Base-by-base conservation (phyloP, 2,888 invertebrate species). In the Camptogramma bilineatum region DNA sequence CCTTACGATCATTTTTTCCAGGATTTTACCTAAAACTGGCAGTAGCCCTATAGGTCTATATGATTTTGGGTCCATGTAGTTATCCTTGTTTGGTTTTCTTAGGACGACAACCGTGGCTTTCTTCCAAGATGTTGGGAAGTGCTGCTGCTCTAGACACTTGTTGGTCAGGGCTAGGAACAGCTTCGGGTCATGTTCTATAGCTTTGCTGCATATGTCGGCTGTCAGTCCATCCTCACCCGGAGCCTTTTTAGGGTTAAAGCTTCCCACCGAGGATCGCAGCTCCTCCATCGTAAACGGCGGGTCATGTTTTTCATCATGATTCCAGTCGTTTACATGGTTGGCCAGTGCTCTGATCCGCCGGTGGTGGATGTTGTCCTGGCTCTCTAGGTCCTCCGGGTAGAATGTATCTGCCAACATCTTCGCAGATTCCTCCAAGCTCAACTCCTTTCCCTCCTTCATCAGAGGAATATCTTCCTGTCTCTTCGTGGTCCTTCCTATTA, bases 221-320 rank as follows among this genome's bases (percentile, higher is more conserved):
- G 54, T 54, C 1, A 54, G 28, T 1, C 54, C 54, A 8, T 54
- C 54, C 13, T 8, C 3, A 18, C 54, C 53, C 13, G 73, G 73
- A 66, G 70, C 70, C 51, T 68, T 72, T 46, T 68, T 72, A 9
- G 66, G 66, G 39, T 68, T 69, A n/a, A 69, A 68, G 4, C 50
- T 34, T 0, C 13, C 13, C 13, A 53, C 16, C 9, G 56, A n/a
- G n/a, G n/a, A n/a, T n/a, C 56, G 4, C n/a, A 69, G 59, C 17
- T 72, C 69, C 0, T 21, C 0, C 4, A 19, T n/a, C 0, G 70
- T 70, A 28, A 70, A 72, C 9, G 59, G 64, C 2, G 72, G 70
- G 34, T 72, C 72, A 46, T 53, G 48, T 13, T n/a, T 7, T 2
- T 18, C 2, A 16, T 52, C 50, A 46, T 47, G 46, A 21, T 57